These are phyloP conservation scores for Bicyclus anynana DNA, from an alignment of 1,140 invertebrate genomes.

Conservation along the genomic window DNA sequence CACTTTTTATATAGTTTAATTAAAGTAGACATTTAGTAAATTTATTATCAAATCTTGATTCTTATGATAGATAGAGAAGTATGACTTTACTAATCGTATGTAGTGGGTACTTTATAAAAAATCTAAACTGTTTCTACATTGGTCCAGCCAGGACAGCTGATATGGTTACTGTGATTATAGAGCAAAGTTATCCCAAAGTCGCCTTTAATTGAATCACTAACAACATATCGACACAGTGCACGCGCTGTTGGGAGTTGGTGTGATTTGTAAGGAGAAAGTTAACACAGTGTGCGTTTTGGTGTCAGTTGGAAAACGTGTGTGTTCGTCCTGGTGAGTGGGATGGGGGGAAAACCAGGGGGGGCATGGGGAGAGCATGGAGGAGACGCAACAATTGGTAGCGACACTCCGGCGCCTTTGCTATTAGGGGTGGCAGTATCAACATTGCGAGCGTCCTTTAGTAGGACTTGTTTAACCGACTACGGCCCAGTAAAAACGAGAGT, in stretches of 20 bases:
- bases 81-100: too few species aligned
- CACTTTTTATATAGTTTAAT: too few species aligned
- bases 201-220: background rate
- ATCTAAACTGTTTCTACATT: background rate
- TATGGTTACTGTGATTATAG: conserved; percentile 1
- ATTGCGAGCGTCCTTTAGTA: too few species aligned
- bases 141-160: background rate
- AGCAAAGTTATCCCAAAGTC: background rate
- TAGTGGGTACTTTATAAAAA: too few species aligned
- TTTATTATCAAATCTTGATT: too few species aligned
- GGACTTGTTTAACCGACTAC: too few species aligned
- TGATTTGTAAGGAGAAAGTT: background rate
- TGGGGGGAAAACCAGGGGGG: conserved; percentile 5
- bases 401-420: conserved; percentile 38
- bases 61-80: too few species aligned
- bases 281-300: conserved; percentile 4
- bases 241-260: background rate
- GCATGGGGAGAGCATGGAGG: too few species aligned
- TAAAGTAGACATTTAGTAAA: too few species aligned
- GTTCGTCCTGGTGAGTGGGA: conserved; percentile 6
- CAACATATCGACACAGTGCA: background rate
- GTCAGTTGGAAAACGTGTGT: conserved; percentile 1
- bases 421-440: conserved; percentile 27
- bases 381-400: conserved; percentile 46
- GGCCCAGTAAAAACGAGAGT: too few species aligned